Base-by-base conservation (phyloP, 2,888 invertebrate species). In the Idaea aversata region DNA sequence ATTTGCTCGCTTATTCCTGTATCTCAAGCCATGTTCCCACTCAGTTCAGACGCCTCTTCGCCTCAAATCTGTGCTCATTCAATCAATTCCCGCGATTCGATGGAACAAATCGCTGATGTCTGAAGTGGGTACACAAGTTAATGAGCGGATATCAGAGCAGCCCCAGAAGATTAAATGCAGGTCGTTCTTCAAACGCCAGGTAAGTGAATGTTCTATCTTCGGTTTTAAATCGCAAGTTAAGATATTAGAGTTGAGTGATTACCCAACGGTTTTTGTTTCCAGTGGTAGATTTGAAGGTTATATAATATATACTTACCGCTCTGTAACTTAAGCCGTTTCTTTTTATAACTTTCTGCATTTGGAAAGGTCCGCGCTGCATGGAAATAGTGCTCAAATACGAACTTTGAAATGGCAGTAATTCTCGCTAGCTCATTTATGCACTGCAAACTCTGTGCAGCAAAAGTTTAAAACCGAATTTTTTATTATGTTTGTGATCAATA, bases 71-170 rank as follows among this genome's bases (percentile, higher is more conserved):
- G 73, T 73, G 76, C 79, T 87, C 83, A 78, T 85, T 89, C 85
- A 87, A 87, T 88, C 88, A 82, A 88, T 91, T 86, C 82, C 76
- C 88, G 78, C 85, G 82, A 85, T 88, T 86, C 81, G 77, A 83
- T 82, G 86, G 88, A 85, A 91, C 89, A 91, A 91, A 91, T 91
- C 84, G 88, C 74, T 81, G 85, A 87, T 86, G 87, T 86, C 87
- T 86, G 86, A 85, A 88, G 88, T 87, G 88, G 85, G 88, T 88
- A 90, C 87, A 88, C 86, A 85, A 88, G 88, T 87, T 92, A 92
- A 92, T 91, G 91, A 92, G 88, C 80, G 80, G 86, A 84, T 90
- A 88, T 90, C 90, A 88, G 85, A 88, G 83, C 61, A 88, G 83
- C 77, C 87, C 84, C 87, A 88, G 83, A 88, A 88, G 90, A 91